These are phyloP conservation scores for Gerris buenoi DNA, from an alignment of 1,140 invertebrate species.

Conservation along the genomic window DNA sequence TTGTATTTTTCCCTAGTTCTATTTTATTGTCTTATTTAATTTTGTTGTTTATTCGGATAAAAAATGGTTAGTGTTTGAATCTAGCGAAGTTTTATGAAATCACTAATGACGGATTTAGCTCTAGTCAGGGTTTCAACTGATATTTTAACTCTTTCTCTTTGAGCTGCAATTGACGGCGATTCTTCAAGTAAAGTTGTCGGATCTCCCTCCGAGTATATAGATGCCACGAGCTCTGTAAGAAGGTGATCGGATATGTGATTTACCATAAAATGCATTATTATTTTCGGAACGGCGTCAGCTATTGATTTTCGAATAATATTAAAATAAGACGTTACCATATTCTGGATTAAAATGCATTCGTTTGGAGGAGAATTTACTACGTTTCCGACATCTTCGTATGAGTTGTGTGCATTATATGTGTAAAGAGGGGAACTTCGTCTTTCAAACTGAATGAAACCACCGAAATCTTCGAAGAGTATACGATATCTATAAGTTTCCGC, in stretches of 20 bases:
- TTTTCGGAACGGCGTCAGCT: conserved; percentile 21
- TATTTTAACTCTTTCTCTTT: neutral
- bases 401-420: neutral
- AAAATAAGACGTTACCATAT: conserved; percentile 20
- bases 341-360: conserved; percentile 14
- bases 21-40: too few relatives aligned
- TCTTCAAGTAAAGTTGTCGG: conserved; percentile 11
- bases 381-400: neutral
- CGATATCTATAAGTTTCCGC: neutral
- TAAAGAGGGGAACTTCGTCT: neutral
- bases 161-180: conserved; percentile 6
- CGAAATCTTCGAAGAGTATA: neutral
- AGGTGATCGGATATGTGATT: conserved; percentile 18
- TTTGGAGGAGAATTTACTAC: neutral
- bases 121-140: neutral
- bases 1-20: too few relatives aligned
- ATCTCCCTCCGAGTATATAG: conserved; percentile 14
- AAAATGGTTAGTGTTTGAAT: too few relatives aligned
- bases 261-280: conserved; percentile 22
- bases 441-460: neutral
- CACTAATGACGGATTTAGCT: neutral
- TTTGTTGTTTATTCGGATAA: too few relatives aligned
- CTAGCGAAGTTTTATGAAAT: neutral
- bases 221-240: conserved; percentile 14
- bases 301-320: conserved; percentile 18